Evolutionary conservation across 2,113 vertebrate genomes (phyloP), one percentile per base, ranked within the genome.

Genomic region (Phocoena sinus): DNA sequence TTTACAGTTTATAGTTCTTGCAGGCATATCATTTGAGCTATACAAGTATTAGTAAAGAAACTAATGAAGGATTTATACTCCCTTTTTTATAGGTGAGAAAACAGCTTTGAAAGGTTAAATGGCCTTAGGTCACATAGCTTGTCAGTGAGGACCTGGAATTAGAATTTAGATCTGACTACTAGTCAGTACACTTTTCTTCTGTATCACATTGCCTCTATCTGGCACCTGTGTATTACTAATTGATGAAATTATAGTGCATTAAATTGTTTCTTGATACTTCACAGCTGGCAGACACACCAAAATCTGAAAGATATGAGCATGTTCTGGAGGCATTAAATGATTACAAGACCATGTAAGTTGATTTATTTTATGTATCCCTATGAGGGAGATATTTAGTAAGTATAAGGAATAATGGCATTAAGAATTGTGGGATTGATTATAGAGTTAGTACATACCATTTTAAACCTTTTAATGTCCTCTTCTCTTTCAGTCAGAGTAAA

Each of bases 301-400:
- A 98, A 99, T 99, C 99, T 95, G 99, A 99, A 98, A 99, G 99
- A 98, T 99, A 99, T 92, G 99, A 99, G 96, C 98, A 98, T 98
- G 99, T 99, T 98, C 98, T 99, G 97, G 99, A 99, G 98, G 99
- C 99, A 93, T 99, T 99, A 98, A 99, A 99, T 98, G 99, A 99
- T 99, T 99, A 99, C 98, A 99, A 99, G 97, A 99, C 99, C 98
- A 99, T 99, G 99, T 99, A 99, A 99, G 99, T 99, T 98, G 93
- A 86, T 95, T 97, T 97, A 77, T 94, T 97, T 98, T 97, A 91
- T 97, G 82, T 97, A 96, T 91, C 90, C 84, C 89, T 94, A 8
- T 95, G 88, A 90, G 85, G 95, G 96, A 96, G 90, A 70, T 63
- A 95, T 88, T 92, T 97, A 95, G 86, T 80, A 96, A 96, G 74